These are phyloP conservation scores for Steinernema khuongi DNA, from an alignment of 1,140 invertebrate species.

Conservation along the genomic window DNA sequence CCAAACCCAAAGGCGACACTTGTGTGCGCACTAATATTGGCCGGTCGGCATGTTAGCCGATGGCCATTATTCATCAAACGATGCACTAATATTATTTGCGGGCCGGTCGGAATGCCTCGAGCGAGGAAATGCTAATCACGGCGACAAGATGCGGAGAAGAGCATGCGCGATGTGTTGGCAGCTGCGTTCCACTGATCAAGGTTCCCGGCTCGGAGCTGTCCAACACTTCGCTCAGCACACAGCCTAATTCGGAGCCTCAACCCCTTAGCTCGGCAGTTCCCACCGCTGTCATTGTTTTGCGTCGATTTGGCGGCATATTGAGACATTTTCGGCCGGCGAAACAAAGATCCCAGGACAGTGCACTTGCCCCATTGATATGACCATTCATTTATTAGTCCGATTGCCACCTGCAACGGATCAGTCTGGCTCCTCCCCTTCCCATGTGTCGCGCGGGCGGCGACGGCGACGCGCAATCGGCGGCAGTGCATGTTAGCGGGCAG, in stretches of 20 bases:
- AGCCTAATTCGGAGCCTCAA: too few relatives aligned
- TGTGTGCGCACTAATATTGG: not conserved
- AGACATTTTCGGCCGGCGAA: not conserved
- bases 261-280: too few relatives aligned
- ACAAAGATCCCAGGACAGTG: not conserved
- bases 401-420: conserved; percentile 16
- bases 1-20: not conserved
- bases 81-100: conserved; percentile 17
- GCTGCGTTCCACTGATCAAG: conserved; percentile 8
- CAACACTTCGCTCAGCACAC: too few relatives aligned
- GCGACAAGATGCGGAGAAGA: not conserved
- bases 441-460: conserved; percentile 12
- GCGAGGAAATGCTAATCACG: conserved; percentile 11
- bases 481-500: not conserved
- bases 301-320: conserved; percentile 2
- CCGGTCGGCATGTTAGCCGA: not conserved
- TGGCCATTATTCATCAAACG: conserved; percentile 15
- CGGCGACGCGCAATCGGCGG: not conserved
- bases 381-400: conserved; percentile 15
- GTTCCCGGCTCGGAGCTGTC: too few relatives aligned
- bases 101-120: conserved; percentile 2
- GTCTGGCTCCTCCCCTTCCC: not conserved
- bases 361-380: conserved; percentile 16
- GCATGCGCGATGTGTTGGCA: not conserved
- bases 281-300: not conserved